Conservation (phyloP, 2,113 vertebrate genomes). For the Danionella cerebrum region DNA sequence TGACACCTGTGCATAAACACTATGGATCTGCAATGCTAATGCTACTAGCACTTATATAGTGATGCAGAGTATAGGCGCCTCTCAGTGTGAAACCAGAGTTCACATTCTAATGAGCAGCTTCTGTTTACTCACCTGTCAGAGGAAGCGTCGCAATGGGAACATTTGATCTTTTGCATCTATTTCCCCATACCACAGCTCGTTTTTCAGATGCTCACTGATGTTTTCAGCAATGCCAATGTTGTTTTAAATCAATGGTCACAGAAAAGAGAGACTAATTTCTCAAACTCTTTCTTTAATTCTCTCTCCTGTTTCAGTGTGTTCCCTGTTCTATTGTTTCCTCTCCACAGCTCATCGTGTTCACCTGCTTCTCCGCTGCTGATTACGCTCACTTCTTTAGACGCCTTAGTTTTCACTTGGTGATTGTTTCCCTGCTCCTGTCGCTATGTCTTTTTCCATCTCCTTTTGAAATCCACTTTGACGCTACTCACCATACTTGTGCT, state of each 20-base stretch:
- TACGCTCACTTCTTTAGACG: too few species aligned
- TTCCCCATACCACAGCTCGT: neutral
- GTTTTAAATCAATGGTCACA: too few species aligned
- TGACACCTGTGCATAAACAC: neutral
- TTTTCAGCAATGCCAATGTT: neutral
- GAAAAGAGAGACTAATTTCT: too few species aligned
- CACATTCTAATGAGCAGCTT: constrained; percentile 29
- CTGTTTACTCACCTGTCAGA: constrained; percentile 37
- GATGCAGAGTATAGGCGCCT: neutral
- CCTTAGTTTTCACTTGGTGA: too few species aligned
- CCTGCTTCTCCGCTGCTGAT: too few species aligned
- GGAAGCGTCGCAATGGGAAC: neutral
- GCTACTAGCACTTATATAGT: neutral
- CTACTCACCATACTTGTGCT: too few species aligned
- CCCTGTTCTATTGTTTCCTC: too few species aligned
- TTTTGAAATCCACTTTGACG: too few species aligned
- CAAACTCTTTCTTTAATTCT: neutral
- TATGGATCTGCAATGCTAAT: neutral
- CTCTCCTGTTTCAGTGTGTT: too few species aligned
- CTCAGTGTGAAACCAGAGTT: constrained; percentile 17
- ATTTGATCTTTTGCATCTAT: constrained; percentile 28
- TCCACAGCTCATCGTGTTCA: too few species aligned
- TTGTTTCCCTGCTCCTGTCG: too few species aligned
- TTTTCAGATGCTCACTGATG: constrained; percentile 1
- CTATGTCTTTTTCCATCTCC: too few species aligned